Evolutionary conservation across 2,113 vertebrate genomes (phyloP).

Genomic region (Mormoops blainvillei): DNA sequence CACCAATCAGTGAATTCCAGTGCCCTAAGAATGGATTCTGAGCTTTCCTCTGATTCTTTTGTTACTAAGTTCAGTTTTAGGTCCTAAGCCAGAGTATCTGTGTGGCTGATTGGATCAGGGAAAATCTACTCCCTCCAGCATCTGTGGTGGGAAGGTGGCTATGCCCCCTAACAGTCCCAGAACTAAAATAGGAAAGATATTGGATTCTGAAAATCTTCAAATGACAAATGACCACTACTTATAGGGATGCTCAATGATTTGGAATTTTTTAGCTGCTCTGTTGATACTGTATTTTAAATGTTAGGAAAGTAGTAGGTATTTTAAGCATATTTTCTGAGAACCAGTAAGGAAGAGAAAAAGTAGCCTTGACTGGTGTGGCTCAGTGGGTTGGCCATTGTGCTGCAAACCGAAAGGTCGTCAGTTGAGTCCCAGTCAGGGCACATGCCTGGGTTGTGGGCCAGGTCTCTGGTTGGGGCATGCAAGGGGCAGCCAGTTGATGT

Average conservation of each 20-base stretch:
- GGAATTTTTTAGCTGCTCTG: not conserved
- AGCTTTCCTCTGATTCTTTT: not conserved
- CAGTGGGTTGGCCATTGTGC: too few relatives aligned
- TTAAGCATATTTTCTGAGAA: not conserved
- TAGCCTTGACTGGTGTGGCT: too few relatives aligned
- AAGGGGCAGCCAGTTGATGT: too few relatives aligned
- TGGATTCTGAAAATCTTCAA: not conserved
- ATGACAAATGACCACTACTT: not conserved
- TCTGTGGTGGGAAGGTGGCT: not conserved
- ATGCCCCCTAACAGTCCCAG: not conserved
- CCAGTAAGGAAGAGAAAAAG: not conserved
- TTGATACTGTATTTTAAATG: not conserved
- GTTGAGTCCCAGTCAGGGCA: too few relatives aligned
- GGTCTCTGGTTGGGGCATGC: too few relatives aligned
- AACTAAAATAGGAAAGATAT: not conserved
- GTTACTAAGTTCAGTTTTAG: not conserved
- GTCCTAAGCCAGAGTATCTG: not conserved
- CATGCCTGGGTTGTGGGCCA: too few relatives aligned
- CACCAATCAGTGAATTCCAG: rapidly evolving
- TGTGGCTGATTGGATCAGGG: not conserved
- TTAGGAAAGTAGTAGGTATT: not conserved
- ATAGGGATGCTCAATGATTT: not conserved
- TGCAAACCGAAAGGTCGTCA: too few relatives aligned
- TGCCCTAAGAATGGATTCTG: not conserved
- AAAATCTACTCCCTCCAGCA: not conserved